Percentiles rank a stretch among this genome's conserved stretches.
phyloP scores from a whole-genome alignment of 1,140 invertebrate genomes.

The Lamellibrachia luymesi region DNA sequence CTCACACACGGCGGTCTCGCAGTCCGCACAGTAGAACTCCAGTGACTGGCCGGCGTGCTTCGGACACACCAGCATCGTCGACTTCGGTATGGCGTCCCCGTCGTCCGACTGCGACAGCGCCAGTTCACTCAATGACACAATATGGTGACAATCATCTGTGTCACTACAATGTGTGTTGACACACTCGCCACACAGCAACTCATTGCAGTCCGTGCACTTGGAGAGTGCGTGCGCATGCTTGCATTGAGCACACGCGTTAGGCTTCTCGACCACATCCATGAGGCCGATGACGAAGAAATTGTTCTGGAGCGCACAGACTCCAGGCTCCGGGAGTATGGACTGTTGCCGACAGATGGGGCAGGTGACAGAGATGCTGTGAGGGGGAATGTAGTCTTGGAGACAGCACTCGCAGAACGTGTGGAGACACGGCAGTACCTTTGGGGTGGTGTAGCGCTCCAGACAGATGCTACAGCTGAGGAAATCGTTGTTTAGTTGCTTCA shows the following conservation, averaged over 20 bases:
- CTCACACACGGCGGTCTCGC: conserved; percentile 62
- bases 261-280: conserved; percentile 54
- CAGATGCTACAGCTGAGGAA: conserved; percentile 59
- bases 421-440: conserved; percentile 57
- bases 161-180: conserved; percentile 34
- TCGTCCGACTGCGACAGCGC: conserved; percentile 21
- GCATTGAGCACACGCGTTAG: conserved; percentile 43
- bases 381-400: conserved; percentile 53
- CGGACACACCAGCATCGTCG: conserved; percentile 46
- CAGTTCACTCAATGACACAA: conserved; percentile 36
- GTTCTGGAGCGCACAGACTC: conserved; percentile 59
- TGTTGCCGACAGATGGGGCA: conserved; percentile 63
- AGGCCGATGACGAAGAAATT: conserved; percentile 60
- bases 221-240: conserved; percentile 39
- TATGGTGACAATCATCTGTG: conserved; percentile 23
- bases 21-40: conserved; percentile 61
- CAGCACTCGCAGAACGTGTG: conserved; percentile 58
- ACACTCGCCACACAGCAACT: conserved; percentile 52
- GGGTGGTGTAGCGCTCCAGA: conserved; percentile 43
- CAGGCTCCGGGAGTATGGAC: conserved; percentile 61
- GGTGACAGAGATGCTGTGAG: conserved; percentile 59
- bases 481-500: conserved; percentile 45
- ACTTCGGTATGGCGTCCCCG: neutral
- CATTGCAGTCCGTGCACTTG: conserved; percentile 53
- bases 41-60: conserved; percentile 57